A percentile compares a stretch with the other conserved stretches of the same genome.
Evolutionary conservation across 2,113 vertebrate species (phyloP).

Genomic region (Sinocyclocheilus rhinocerous): DNA sequence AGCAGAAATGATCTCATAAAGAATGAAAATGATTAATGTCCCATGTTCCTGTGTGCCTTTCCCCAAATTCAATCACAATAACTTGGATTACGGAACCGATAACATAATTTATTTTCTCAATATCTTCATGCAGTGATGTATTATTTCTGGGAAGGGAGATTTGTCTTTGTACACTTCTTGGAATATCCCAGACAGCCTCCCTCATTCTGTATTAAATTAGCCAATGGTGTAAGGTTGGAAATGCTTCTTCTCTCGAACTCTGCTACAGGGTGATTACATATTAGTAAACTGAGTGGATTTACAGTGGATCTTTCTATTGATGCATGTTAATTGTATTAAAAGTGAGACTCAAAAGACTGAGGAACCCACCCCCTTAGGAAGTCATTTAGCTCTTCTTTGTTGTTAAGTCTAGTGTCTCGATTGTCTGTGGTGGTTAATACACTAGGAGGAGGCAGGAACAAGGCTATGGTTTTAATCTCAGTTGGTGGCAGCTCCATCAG

Average conservation of each 20-base stretch:
- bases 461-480: slow-evolving; percentile 63
- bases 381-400: slow-evolving; percentile 65
- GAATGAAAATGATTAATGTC: slow-evolving; percentile 28
- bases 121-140: slow-evolving; percentile 51
- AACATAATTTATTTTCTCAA: slow-evolving; percentile 47
- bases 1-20: slow-evolving; percentile 17
- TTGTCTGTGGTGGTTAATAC: slow-evolving; percentile 69
- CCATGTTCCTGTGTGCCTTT: not conserved
- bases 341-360: slow-evolving; percentile 51
- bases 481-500: slow-evolving; percentile 65
- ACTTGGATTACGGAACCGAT: slow-evolving; percentile 21
- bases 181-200: slow-evolving; percentile 17
- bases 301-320: slow-evolving; percentile 34
- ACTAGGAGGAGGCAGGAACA: slow-evolving; percentile 35
- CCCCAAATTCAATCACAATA: slow-evolving; percentile 27
- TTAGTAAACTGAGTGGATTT: slow-evolving; percentile 37
- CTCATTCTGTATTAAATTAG: slow-evolving; percentile 9
- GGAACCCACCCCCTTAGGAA: slow-evolving; percentile 57
- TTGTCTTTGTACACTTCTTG: slow-evolving; percentile 50
- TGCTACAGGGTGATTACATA: slow-evolving; percentile 46
- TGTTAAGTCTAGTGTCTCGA: slow-evolving; percentile 64
- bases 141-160: slow-evolving; percentile 34
- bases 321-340: slow-evolving; percentile 61
- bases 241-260: slow-evolving; percentile 6
- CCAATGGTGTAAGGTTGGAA: slow-evolving; percentile 3